These are phyloP conservation scores for Piscicola geometra DNA, from an alignment of 2,888 invertebrate genomes.

Conservation along the genomic window DNA sequence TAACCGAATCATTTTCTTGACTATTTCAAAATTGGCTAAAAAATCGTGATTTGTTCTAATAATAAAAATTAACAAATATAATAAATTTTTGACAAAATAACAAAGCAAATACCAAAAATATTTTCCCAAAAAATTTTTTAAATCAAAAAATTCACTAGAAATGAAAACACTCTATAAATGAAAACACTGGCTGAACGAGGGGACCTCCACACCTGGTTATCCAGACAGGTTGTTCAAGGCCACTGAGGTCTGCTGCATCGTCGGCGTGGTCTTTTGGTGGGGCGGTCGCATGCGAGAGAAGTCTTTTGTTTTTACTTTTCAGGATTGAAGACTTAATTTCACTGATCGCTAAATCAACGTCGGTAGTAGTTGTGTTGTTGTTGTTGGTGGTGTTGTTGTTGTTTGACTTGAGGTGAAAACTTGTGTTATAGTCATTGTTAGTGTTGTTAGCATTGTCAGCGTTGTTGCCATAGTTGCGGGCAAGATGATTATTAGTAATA, in stretches of 20 bases:
- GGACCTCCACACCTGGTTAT: slow-evolving; percentile 51
- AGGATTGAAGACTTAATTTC: slow-evolving; percentile 76
- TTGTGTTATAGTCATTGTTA: not conserved
- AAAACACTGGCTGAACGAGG: too few relatives aligned
- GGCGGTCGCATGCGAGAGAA: slow-evolving; percentile 43
- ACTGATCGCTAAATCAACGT: slow-evolving; percentile 63
- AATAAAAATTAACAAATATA: too few relatives aligned
- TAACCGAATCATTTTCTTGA: too few relatives aligned
- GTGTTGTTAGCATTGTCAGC: too few relatives aligned
- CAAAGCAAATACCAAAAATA: too few relatives aligned
- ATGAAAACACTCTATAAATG: too few relatives aligned
- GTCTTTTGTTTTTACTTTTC: slow-evolving; percentile 60
- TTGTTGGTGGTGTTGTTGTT: not conserved
- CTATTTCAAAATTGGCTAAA: too few relatives aligned
- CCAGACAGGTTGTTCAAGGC: slow-evolving; percentile 50
- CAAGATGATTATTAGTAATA: not conserved
- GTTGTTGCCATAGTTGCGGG: not conserved
- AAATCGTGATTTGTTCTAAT: too few relatives aligned
- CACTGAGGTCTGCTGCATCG: slow-evolving; percentile 26
- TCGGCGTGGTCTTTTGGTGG: slow-evolving; percentile 38
- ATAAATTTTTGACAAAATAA: too few relatives aligned
- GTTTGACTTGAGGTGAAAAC: too few relatives aligned
- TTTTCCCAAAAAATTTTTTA: too few relatives aligned
- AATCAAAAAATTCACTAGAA: too few relatives aligned
- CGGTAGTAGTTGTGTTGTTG: slow-evolving; percentile 46